Conservation (phyloP, 2,888 invertebrate species). For the Elegia similella region DNA sequence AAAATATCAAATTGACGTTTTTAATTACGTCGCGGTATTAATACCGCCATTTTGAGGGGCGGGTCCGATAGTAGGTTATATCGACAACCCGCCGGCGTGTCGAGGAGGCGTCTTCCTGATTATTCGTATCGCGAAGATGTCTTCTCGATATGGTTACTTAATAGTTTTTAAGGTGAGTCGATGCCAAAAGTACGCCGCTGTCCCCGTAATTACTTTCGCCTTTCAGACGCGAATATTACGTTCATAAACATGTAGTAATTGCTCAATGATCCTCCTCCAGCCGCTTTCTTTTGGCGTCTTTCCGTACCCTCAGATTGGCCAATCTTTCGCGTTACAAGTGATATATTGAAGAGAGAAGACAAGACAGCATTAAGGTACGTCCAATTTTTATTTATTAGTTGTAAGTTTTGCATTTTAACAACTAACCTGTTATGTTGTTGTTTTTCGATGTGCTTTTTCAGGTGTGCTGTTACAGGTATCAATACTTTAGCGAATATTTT, state of each 20-base stretch:
- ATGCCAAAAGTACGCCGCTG: conserved; percentile 65
- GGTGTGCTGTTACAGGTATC: conserved; percentile 70
- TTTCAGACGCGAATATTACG: conserved; percentile 56
- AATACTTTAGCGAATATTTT: conserved; percentile 39
- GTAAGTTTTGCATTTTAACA: conserved; percentile 42
- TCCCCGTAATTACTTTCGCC: conserved; percentile 65
- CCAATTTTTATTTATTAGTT: conserved; percentile 38
- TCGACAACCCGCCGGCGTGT: conserved; percentile 47
- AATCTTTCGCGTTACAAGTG: conserved; percentile 59
- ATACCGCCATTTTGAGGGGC: conserved; percentile 56
- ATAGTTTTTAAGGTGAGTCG: conserved; percentile 59
- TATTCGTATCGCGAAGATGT: conserved; percentile 34
- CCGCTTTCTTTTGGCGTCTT: conserved; percentile 69
- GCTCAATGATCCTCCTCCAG: conserved; percentile 60
- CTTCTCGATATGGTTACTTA: conserved; percentile 52
- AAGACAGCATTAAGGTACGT: conserved; percentile 64
- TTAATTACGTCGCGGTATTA: conserved; percentile 54
- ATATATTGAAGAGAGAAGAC: conserved; percentile 45
- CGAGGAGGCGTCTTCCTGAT: conserved; percentile 38
- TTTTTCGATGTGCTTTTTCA: conserved; percentile 70
- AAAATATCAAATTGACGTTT: conserved; percentile 56
- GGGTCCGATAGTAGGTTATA: conserved; percentile 74
- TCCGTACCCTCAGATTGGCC: conserved; percentile 67
- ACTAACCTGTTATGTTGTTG: conserved; percentile 57
- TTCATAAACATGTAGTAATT: conserved; percentile 67